Base-by-base conservation (phyloP, 2,113 vertebrate species). In the Pseudonaja textilis region DNA sequence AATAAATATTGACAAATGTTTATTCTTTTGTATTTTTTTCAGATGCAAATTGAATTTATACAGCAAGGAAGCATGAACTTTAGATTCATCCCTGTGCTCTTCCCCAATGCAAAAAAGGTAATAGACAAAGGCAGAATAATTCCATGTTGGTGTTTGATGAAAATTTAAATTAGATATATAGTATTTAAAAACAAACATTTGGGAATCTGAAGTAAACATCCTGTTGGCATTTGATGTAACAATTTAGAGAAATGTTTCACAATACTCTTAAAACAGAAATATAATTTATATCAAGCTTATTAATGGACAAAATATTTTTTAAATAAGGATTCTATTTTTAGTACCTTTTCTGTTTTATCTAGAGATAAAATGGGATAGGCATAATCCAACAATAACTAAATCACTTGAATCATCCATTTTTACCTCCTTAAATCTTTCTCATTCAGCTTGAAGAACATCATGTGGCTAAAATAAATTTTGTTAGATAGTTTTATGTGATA, bases 1-100 rank as follows among this genome's bases (percentile, higher is more conserved):
- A 87, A 90, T 94, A 94, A 95, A 93, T 88, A 42, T 95, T 39
- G 54, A 87, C 12, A 91, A 26, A 3, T 89, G 96, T 94, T 97
- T 4, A 97, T 97, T 88, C 25, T 89, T 22, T 81, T 81, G 34
- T 81, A 3, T 95, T 95, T 1, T 1, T 96, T 97, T 89, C 96
- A 99, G 99, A 98, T 99, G 98, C 99, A 99, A 96, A 98, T 99
- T 18, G 99, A 99, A 96, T 99, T 98, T 96, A 99, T 99, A 97
- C 98, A 99, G 94, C 99, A 99, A 97, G 98, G 98, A 97, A 99
- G 99, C 93, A 98, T 98, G 96, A 99, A 99, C 96, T 99, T 99
- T 97, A 98, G 99, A 97, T 98, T 99, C 94, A 98, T 99, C 64
- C 99, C 99, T 11, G 99, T 99, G 88, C 96, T 99, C 94, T 99